phyloP scores from a whole-genome alignment of 2,113 vertebrate genomes.

The Hyperopisus bebe region DNA sequence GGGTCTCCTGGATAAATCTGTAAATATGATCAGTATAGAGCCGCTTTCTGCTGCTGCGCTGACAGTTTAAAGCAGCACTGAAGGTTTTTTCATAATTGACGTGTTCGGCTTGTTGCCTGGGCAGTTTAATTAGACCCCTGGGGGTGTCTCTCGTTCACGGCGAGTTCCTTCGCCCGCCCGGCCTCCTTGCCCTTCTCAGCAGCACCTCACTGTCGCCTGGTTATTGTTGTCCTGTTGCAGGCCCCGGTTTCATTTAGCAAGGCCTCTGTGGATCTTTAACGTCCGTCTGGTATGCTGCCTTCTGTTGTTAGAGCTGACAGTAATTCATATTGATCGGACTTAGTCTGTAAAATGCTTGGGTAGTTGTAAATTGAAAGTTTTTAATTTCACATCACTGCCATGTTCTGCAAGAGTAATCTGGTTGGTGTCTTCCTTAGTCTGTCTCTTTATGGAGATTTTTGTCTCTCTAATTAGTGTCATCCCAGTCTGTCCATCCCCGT shows the following conservation, averaged over 20 bases:
- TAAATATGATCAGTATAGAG: neutral
- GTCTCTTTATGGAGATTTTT: too few relatives aligned
- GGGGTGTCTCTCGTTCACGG: neutral
- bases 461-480: too few relatives aligned
- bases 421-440: neutral
- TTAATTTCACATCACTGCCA: constrained; percentile 10
- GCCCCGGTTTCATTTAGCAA: neutral
- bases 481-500: neutral
- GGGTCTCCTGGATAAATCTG: neutral
- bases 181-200: neutral
- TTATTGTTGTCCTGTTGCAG: neutral
- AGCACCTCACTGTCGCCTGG: neutral
- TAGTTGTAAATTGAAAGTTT: constrained; percentile 20
- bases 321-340: constrained; percentile 20
- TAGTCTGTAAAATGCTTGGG: constrained; percentile 13
- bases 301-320: neutral
- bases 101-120: neutral
- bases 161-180: neutral
- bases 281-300: neutral
- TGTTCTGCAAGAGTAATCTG: constrained; percentile 11
- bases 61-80: neutral
- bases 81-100: neutral
- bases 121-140: neutral
- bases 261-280: neutral
- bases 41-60: neutral